phyloP scores from a whole-genome alignment of 2,797 vertebrate genomes.

The Nasua narica region DNA sequence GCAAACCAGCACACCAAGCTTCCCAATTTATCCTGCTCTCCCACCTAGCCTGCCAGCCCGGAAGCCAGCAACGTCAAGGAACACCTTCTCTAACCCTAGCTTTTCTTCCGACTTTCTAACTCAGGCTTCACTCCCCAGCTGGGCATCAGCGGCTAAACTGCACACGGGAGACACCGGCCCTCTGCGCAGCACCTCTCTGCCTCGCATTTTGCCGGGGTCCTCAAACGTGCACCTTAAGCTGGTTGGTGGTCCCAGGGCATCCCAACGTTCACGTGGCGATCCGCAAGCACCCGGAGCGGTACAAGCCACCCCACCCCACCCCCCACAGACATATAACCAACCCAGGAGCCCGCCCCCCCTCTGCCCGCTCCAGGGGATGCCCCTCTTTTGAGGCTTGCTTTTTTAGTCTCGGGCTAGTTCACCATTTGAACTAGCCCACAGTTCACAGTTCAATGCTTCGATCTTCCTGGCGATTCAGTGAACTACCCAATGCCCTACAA shows the following conservation, averaged over 20 bases:
- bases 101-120: neutral
- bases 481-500: neutral
- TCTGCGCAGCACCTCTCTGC: fast-evolving
- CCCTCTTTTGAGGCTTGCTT: neutral
- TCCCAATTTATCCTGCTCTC: neutral
- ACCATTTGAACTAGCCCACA: too few relatives aligned
- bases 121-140: neutral
- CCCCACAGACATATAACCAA: neutral
- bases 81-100: neutral
- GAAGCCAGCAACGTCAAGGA: neutral
- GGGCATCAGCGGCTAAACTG: fast-evolving
- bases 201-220: fast-evolving
- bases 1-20: neutral
- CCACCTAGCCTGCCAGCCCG: neutral
- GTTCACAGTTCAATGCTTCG: too few relatives aligned
- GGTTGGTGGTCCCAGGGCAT: fast-evolving
- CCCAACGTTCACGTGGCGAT: fast-evolving
- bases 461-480: neutral
- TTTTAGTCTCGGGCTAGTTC: neutral
- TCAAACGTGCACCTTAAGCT: neutral
- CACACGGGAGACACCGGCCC: neutral
- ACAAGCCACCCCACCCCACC: neutral
- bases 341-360: neutral
- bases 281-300: neutral
- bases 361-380: fast-evolving